Evolutionary conservation across 2,888 invertebrate genomes (phyloP), one percentile per base, ranked within the genome.

Genomic region (Spicauda simplicius): DNA sequence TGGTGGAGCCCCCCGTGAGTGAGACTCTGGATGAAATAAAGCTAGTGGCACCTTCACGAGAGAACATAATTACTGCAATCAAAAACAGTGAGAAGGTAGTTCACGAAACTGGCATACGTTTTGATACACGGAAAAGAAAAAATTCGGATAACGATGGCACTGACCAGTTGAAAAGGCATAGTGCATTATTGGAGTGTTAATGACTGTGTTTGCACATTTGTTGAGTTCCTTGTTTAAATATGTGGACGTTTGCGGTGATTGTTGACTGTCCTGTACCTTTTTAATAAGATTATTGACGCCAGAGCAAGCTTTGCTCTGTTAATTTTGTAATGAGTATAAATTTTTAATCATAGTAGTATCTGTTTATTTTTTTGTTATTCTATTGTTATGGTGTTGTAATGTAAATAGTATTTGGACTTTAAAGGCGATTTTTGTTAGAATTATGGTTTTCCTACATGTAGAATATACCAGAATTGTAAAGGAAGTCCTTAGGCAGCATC

Each of bases 71-170:
- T 70, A 82, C 88, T 64, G 93, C 92, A 37, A 92, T 93, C 50
- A 86, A 89, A 76, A 91, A 89, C 71, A 93, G 93, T 84, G 93
- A 91, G 78, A 87, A 81, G 71, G 87, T 92, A 45, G 90, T 93
- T 19, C 86, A 90, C 69, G 90, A 87, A 65, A 89, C 92, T 50
- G 92, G 92, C 68, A 84, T 93, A 12, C 75, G 88, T 59, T 91
- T 91, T 82, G 90, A 91, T 70, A 86, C 80, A 3, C 84, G 93
- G 30, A 93, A 93, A 77, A 80, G 91, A 56, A 90, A 89, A 80
- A 87, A 86, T 64, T 80, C 83, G 12, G 82, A 84, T 50, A 84
- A 84, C 72, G 80, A 83, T 60, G 78, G 77, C 69, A 74, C 76
- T 79, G 89, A 91, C 72, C 77, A 76, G 72, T 78, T 86, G 64